These are phyloP conservation scores for Parus major DNA, from an alignment of 2,113 vertebrate species.

Conservation along the genomic window DNA sequence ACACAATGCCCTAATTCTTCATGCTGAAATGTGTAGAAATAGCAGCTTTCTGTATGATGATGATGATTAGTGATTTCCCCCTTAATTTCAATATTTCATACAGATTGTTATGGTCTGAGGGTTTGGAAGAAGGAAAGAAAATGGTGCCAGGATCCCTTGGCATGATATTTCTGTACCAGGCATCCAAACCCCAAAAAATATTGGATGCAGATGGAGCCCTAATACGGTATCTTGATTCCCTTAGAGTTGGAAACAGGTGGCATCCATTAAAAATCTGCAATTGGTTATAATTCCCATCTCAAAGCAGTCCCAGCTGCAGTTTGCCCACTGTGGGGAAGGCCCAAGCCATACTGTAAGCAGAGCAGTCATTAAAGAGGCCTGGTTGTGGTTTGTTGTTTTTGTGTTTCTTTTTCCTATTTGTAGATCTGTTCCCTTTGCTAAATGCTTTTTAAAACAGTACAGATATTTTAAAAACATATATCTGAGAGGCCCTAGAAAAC, in stretches of 20 bases:
- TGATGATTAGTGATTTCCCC: neutral
- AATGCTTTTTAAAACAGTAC: neutral
- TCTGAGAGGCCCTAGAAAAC: neutral
- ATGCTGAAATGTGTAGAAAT: neutral
- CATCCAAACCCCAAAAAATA: neutral
- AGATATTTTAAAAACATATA: neutral
- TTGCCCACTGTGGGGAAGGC: neutral
- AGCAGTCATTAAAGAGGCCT: neutral
- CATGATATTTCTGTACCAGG: neutral
- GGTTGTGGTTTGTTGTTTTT: neutral
- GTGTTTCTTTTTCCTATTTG: neutral
- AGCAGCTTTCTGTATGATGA: neutral
- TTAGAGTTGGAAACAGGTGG: neutral
- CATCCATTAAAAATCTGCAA: neutral
- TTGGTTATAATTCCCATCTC: neutral
- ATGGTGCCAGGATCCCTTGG: neutral
- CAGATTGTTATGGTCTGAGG: neutral
- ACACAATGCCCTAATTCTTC: neutral
- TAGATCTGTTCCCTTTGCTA: neutral
- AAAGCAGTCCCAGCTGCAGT: neutral
- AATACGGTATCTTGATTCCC: neutral
- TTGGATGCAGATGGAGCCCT: neutral
- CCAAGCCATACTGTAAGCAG: neutral
- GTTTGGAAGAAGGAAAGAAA: slow-evolving; percentile 10
- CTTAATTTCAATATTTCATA: neutral